Percentiles rank a stretch among this genome's conserved stretches.
Evolutionary conservation across 2,797 vertebrate genomes (phyloP).

Genomic region (Rhinichthys osculus): DNA sequence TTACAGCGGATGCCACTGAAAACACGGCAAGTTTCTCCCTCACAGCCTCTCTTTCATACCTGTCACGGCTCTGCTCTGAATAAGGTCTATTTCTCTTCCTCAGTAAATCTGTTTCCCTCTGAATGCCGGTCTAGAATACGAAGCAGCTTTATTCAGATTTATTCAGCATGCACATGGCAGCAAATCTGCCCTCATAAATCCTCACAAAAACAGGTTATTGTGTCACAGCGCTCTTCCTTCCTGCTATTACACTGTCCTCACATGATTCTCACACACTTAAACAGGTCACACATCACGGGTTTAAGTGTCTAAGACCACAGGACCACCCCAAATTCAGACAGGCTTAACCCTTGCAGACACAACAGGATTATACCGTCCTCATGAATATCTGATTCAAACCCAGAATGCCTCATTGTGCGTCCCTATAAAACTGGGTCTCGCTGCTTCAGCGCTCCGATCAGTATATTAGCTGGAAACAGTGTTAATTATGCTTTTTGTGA

Average conservation of each 20-base stretch:
- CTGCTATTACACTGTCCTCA: constrained; percentile 2
- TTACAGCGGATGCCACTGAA: too few species aligned
- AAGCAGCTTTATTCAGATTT: constrained; percentile 28
- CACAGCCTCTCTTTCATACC: too few species aligned
- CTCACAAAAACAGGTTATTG: constrained; percentile 40
- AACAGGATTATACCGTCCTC: constrained; percentile 12
- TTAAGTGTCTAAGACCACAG: background rate
- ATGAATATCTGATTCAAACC: background rate
- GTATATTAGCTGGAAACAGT: background rate
- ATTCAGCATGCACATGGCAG: background rate
- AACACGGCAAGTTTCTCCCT: too few species aligned
- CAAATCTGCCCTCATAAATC: constrained; percentile 32
- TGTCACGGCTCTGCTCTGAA: too few species aligned
- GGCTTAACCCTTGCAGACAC: constrained; percentile 39
- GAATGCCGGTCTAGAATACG: background rate
- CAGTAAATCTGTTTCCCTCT: background rate
- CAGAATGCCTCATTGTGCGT: background rate
- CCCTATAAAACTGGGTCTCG: background rate
- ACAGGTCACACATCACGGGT: background rate
- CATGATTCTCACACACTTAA: constrained; percentile 31
- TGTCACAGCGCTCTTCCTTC: constrained; percentile 22
- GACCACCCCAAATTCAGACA: constrained; percentile 29
- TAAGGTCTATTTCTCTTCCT: background rate
- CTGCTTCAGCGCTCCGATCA: background rate
- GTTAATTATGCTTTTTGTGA: constrained; percentile 16